Conservation (phyloP, 35 echinoderm and acorn worm genomes). For the Patiria miniata region DNA sequence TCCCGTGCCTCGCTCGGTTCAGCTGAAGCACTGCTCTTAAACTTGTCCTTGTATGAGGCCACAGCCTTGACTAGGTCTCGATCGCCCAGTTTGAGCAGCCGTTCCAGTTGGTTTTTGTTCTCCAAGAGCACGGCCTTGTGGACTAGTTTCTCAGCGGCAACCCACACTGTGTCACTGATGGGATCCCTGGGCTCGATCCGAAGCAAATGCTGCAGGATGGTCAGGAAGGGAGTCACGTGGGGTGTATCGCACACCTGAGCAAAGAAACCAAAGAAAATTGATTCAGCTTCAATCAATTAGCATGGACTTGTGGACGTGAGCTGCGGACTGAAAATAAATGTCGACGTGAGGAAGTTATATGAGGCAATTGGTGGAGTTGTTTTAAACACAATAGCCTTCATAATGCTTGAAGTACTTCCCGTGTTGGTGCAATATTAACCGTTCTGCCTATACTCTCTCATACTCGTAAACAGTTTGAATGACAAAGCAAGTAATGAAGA, state of each 20-base stretch:
- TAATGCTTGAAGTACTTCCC: constrained; percentile 8
- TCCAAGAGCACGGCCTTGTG: constrained; percentile 87
- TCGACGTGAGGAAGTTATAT: background rate
- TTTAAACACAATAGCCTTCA: constrained; percentile 10
- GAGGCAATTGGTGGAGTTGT: background rate
- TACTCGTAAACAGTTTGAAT: no score
- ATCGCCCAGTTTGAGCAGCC: constrained; percentile 65
- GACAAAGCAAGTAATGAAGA: no score
- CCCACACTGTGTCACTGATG: constrained; percentile 85
- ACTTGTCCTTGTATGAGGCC: constrained; percentile 26
- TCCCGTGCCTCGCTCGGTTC: background rate
- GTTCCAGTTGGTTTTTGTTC: constrained; percentile 71
- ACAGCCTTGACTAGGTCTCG: constrained; percentile 68
- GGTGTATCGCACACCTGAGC: constrained; percentile 88
- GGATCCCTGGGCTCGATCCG: constrained; percentile 78
- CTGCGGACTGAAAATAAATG: background rate
- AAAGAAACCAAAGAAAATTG: constrained; percentile 10
- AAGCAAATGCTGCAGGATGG: constrained; percentile 96
- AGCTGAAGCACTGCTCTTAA: background rate
- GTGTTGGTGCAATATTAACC: background rate
- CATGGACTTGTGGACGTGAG: background rate
- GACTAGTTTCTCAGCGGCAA: constrained; percentile 83
- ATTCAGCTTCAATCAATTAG: no score
- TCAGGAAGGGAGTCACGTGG: constrained; percentile 71
- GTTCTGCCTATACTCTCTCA: background rate